A percentile compares a stretch with the other conserved stretches of the same genome.
Conservation (phyloP, 2,888 invertebrate genomes). For the Harpagoxenus sublaevis region DNA sequence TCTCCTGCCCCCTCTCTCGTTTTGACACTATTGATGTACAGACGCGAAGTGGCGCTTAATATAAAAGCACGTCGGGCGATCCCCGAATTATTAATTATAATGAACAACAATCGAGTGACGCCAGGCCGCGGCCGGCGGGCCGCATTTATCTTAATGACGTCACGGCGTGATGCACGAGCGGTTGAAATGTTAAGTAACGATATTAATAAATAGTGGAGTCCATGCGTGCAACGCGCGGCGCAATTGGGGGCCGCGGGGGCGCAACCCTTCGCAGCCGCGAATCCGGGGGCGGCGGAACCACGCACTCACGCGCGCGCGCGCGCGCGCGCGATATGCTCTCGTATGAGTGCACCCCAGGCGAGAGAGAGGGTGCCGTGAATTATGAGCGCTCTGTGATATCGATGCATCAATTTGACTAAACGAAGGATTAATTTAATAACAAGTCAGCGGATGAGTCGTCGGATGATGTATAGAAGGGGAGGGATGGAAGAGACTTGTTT, state of each 20-base stretch:
- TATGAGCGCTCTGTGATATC: slow-evolving; percentile 86
- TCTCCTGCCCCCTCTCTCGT: not conserved
- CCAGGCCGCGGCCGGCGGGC: slow-evolving; percentile 38
- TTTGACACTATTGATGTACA: not conserved
- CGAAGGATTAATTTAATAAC: slow-evolving; percentile 87
- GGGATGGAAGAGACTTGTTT: slow-evolving; percentile 67
- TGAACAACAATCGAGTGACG: slow-evolving; percentile 55
- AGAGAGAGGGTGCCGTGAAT: slow-evolving; percentile 82
- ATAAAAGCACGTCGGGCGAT: slow-evolving; percentile 24
- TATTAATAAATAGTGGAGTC: slow-evolving; percentile 78
- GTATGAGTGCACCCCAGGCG: slow-evolving; percentile 36
- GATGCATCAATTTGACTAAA: slow-evolving; percentile 86
- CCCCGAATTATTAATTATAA: slow-evolving; percentile 54
- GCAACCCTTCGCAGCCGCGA: slow-evolving; percentile 63
- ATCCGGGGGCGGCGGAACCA: slow-evolving; percentile 67
- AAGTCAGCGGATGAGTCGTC: slow-evolving; percentile 84
- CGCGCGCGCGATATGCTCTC: not conserved
- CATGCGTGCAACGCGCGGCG: slow-evolving; percentile 61
- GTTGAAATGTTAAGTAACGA: slow-evolving; percentile 79
- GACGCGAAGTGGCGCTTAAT: slow-evolving; percentile 27
- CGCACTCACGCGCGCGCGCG: slow-evolving; percentile 32
- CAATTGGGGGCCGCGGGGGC: slow-evolving; percentile 63
- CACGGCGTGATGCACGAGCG: slow-evolving; percentile 68
- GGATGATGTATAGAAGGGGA: slow-evolving; percentile 81
- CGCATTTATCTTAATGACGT: slow-evolving; percentile 72